These are phyloP conservation scores for Aleadryas rufinucha DNA, from an alignment of 2,113 vertebrate genomes.

Conservation along the genomic window DNA sequence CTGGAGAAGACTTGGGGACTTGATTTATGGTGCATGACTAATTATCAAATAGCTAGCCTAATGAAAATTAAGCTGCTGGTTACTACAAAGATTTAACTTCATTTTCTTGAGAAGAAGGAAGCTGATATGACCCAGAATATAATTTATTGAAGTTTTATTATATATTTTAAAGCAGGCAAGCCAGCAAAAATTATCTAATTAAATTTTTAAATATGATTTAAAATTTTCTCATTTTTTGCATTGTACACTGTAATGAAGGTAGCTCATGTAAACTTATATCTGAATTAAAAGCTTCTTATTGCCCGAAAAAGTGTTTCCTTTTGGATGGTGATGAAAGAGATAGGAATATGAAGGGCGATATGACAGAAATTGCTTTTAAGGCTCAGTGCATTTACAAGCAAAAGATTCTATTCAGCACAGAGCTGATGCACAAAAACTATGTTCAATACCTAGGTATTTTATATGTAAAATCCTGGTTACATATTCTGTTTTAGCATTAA, in stretches of 20 bases:
- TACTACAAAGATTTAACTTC: conserved; percentile 83
- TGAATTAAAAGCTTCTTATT: conserved; percentile 60
- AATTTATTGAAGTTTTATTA: conserved; percentile 67
- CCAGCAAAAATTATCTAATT: conserved; percentile 64
- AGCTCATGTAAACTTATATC: conserved; percentile 49
- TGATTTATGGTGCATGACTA: conserved; percentile 97
- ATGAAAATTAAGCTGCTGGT: conserved; percentile 87
- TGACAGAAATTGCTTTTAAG: conserved; percentile 51
- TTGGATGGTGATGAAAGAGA: conserved; percentile 37
- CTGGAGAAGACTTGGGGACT: conserved; percentile 88
- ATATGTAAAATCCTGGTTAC: not conserved
- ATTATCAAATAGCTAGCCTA: conserved; percentile 87
- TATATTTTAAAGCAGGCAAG: conserved; percentile 62
- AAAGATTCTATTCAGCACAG: not conserved
- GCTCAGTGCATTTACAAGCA: conserved; percentile 6
- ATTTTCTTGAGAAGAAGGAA: conserved; percentile 81
- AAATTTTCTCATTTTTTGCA: not conserved
- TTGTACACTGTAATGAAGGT: conserved; percentile 51
- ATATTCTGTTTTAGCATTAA: not conserved
- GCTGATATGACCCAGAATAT: conserved; percentile 70
- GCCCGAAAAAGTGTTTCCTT: conserved; percentile 45
- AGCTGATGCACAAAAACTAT: not conserved
- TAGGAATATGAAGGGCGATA: not conserved
- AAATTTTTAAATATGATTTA: conserved; percentile 52
- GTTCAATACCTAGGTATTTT: conserved; percentile 5